phyloP scores from a whole-genome alignment of 2,113 vertebrate species.

The Morone chrysops region DNA sequence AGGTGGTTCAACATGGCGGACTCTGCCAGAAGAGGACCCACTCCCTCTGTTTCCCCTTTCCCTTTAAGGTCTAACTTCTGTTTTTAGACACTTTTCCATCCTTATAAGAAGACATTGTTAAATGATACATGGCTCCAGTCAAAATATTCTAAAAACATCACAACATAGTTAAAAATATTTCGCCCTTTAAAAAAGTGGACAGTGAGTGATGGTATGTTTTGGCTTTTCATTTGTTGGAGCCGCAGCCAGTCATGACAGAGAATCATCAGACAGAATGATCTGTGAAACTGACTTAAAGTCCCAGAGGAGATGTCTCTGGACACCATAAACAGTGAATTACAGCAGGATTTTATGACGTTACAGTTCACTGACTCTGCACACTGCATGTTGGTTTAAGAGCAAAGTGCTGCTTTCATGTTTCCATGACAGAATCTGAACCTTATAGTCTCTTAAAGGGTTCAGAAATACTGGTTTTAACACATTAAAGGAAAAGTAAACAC shows the following conservation, averaged over 20 bases:
- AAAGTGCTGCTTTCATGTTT: neutral
- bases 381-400: neutral
- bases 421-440: slow-evolving; percentile 1
- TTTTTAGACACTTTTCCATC: no score
- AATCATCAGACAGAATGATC: neutral
- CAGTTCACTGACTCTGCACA: neutral
- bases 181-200: neutral
- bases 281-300: neutral
- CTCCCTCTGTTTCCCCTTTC: no score
- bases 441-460: neutral
- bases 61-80: no score
- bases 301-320: neutral
- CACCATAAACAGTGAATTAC: slow-evolving; percentile 6
- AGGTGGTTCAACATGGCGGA: no score
- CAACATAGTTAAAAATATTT: no score
- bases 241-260: neutral
- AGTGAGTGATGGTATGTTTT: neutral
- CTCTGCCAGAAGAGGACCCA: no score
- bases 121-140: no score
- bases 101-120: no score
- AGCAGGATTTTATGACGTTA: slow-evolving; percentile 3
- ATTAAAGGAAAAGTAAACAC: neutral
- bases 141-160: no score
- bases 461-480: neutral
- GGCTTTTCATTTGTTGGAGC: neutral